Evolutionary conservation across 2,888 invertebrate genomes (phyloP).

Genomic region (Aleiodes alternator): DNA sequence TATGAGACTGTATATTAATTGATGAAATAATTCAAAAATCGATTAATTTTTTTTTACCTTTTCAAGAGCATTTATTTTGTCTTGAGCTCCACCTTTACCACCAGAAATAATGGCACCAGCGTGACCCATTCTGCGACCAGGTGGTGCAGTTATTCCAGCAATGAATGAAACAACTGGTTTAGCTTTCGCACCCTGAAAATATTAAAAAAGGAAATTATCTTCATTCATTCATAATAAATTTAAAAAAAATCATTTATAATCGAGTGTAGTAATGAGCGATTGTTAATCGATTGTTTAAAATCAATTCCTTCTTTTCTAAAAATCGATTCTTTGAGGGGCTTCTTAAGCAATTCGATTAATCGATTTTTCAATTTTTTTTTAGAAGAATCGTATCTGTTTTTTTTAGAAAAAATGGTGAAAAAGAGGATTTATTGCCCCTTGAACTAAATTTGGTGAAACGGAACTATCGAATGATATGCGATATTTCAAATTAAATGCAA

Average conservation of each 20-base stretch:
- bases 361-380: too few species aligned
- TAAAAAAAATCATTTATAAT: slow-evolving; percentile 1
- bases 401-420: too few species aligned
- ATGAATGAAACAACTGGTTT: slow-evolving; percentile 99
- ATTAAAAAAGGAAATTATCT: slow-evolving; percentile 40
- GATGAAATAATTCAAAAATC: neutral
- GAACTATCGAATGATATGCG: too few species aligned
- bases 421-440: neutral
- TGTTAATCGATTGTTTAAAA: too few species aligned
- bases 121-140: slow-evolving; percentile 99
- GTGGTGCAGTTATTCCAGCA: slow-evolving; percentile 98
- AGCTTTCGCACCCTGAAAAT: slow-evolving; percentile 85
- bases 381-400: too few species aligned
- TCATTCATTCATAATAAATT: slow-evolving; percentile 4
- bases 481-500: slow-evolving; percentile 4
- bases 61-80: slow-evolving; percentile 96
- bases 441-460: too few species aligned
- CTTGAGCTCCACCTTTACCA: slow-evolving; percentile 98
- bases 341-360: too few species aligned
- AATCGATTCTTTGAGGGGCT: too few species aligned
- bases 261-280: too few species aligned
- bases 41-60: slow-evolving; percentile 74
- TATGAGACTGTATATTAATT: too few species aligned
- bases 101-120: slow-evolving; percentile 99
- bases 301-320: too few species aligned